Evolutionary conservation across 2,113 vertebrate genomes (phyloP).

Genomic region (Callocephalon fimbriatum): DNA sequence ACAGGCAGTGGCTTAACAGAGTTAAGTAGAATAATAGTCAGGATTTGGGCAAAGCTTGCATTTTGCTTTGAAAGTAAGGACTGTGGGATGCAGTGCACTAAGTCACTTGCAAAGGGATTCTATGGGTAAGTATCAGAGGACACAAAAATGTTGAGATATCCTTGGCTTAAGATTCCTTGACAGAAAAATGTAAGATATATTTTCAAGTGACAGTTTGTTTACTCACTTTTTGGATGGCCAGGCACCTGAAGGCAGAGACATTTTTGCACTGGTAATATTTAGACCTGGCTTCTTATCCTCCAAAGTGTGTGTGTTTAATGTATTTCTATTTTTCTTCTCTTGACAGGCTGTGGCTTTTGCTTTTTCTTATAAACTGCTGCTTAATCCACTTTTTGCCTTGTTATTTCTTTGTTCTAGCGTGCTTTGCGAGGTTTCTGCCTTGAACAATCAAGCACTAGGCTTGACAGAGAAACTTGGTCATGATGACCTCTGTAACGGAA

Average conservation of each 20-base stretch:
- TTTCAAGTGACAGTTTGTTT: conserved; percentile 4
- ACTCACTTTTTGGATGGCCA: background rate
- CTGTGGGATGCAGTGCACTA: background rate
- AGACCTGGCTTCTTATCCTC: background rate
- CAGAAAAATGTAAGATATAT: background rate
- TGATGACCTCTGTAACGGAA: background rate
- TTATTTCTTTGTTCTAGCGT: background rate
- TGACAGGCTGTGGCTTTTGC: background rate
- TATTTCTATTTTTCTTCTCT: background rate
- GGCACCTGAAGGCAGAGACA: background rate
- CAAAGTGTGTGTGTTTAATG: background rate
- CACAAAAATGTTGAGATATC: background rate
- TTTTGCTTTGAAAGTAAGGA: background rate
- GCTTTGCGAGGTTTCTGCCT: background rate
- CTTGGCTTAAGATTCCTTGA: background rate
- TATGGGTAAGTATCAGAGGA: background rate
- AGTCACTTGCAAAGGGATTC: background rate
- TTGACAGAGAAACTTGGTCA: background rate
- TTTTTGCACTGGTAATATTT: background rate
- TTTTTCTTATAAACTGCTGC: background rate
- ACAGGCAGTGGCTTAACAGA: background rate
- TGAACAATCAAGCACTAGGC: background rate
- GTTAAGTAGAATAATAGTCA: background rate
- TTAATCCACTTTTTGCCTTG: background rate
- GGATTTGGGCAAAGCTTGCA: background rate